Evolutionary conservation across 2,888 invertebrate genomes (phyloP), one percentile per base, ranked within the genome.

Genomic region (Netelia fuscicornis): DNA sequence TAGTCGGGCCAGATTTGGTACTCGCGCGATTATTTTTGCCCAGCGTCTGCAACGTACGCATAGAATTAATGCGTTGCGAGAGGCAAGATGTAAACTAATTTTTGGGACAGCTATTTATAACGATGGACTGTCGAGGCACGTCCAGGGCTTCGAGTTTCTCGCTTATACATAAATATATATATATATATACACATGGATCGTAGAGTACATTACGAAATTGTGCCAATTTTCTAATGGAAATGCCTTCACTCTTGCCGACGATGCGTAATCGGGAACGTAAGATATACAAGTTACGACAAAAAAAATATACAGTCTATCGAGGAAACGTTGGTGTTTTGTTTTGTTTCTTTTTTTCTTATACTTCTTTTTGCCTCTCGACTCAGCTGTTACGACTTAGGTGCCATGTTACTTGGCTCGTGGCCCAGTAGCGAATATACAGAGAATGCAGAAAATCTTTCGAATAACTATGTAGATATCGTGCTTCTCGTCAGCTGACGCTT

Each of bases 61-160:
- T 2, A 48, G 11, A 48, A 48, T 48, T 48, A 13, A 48, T 13
- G 48, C 48, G 48, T 13, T 48, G 13, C 48, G 48, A 48, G 13
- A 8, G 13, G 58, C 58, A 25, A 80, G 13, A 67, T 74, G 56
- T 81, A 72, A 65, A 72, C 70, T 65, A 56, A 81, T 67, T 84
- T 79, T 84, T 71, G 65, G 81, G 81, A 70, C 84, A 70, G 25
- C 72, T 84, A 84, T 84, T 84, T 81, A 81, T 84, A 81, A 58
- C 84, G 58, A 13, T 37, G 64, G 48, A 11, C 23, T 9, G 25
- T 25, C 37, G 56, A 25, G 44, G 11, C 17, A n/a, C 11, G 37
- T n/a, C 42, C 56, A 54, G 30, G 64, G 42, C 44, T 76, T 58
- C 20, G 10, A 48, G 52, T 20, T 77, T 56, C 37, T 42, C 25